phyloP scores from a whole-genome alignment of 1,140 invertebrate species.

The Polypedilum vanderplanki region DNA sequence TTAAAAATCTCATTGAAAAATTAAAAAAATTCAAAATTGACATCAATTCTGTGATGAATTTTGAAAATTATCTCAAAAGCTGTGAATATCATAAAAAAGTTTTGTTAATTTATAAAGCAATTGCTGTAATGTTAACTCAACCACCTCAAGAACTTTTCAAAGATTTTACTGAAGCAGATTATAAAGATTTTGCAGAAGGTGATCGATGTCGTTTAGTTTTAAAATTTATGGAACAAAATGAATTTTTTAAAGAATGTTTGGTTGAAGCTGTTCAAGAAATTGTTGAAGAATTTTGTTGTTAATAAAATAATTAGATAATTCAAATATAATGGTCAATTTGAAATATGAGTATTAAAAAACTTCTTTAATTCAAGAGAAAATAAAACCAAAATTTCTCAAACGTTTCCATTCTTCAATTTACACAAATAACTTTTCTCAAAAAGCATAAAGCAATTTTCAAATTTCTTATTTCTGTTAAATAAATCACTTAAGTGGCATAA shows the following conservation, averaged over 20 bases:
- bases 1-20: background rate
- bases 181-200: background rate
- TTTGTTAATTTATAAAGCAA: background rate
- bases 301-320: no score
- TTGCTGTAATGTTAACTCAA: background rate
- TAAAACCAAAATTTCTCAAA: no score
- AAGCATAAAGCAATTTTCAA: no score
- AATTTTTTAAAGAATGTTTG: background rate
- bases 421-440: no score
- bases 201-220: background rate
- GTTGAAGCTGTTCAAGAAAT: background rate
- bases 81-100: background rate
- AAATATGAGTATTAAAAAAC: no score
- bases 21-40: background rate
- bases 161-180: background rate
- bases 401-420: no score
- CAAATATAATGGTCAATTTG: no score
- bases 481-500: no score
- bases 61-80: background rate
- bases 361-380: no score
- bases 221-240: constrained; percentile 1
- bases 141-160: background rate
- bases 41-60: background rate
- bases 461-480: no score
- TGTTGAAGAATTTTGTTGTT: background rate